These are phyloP conservation scores for Trachops cirrhosus DNA, from an alignment of 2,797 vertebrate genomes.

Conservation along the genomic window DNA sequence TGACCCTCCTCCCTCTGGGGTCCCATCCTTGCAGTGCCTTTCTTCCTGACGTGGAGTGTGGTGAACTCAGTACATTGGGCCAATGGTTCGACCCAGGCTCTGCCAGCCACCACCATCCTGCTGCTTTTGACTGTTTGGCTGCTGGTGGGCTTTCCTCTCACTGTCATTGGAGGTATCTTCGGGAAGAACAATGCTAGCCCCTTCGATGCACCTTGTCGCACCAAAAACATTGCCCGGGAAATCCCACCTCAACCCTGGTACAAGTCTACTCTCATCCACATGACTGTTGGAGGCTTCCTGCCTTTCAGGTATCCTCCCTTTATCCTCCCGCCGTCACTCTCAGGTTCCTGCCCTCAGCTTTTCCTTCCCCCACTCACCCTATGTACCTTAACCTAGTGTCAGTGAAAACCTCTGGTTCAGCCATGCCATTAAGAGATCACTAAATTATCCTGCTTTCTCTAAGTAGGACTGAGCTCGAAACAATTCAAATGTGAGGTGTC, in stretches of 20 bases:
- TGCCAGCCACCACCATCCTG: constrained; percentile 92
- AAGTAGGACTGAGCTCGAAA: not conserved
- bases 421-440: not conserved
- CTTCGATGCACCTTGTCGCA: constrained; percentile 94
- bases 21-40: constrained; percentile 85
- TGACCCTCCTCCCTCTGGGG: constrained; percentile 41
- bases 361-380: not conserved
- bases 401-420: not conserved
- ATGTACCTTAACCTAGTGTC: not conserved
- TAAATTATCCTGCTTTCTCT: not conserved
- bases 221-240: constrained; percentile 93
- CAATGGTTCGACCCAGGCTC: constrained; percentile 94
- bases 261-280: constrained; percentile 91
- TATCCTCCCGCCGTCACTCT: not conserved
- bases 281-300: constrained; percentile 95
- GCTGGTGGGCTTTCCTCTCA: constrained; percentile 94
- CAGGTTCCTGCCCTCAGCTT: not conserved
- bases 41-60: constrained; percentile 95
- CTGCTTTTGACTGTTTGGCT: constrained; percentile 93
- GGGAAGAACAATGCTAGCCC: constrained; percentile 91
- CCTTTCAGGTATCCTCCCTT: constrained; percentile 90
- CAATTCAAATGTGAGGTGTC: not conserved
- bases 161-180: constrained; percentile 94
- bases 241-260: constrained; percentile 95
- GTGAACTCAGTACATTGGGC: constrained; percentile 96